Evolutionary conservation across 2,888 invertebrate genomes (phyloP).

Genomic region (Orthonychiurus folsomi): DNA sequence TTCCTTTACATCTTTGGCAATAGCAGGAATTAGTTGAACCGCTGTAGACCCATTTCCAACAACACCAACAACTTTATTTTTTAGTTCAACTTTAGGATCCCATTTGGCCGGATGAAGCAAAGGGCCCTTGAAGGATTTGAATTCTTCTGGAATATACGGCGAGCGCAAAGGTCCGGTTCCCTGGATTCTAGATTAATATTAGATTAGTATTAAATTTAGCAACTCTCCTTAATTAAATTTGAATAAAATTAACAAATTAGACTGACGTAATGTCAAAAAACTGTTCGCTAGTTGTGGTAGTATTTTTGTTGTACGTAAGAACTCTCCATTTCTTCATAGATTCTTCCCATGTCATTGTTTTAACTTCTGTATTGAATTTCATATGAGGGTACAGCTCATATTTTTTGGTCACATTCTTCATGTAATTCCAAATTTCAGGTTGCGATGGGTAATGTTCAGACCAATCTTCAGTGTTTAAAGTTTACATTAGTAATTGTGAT

Average conservation of each 20-base stretch:
- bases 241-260: constrained; percentile 11
- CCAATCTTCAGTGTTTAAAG: constrained; percentile 32
- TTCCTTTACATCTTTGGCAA: constrained; percentile 21
- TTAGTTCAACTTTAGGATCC: constrained; percentile 19
- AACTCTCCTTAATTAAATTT: neutral
- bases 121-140: constrained; percentile 23
- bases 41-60: constrained; percentile 30
- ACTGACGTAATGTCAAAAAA: constrained; percentile 29
- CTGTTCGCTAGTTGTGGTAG: constrained; percentile 8
- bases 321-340: constrained; percentile 21
- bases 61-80: constrained; percentile 24
- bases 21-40: constrained; percentile 27
- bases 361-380: constrained; percentile 20
- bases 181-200: constrained; percentile 7
- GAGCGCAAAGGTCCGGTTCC: constrained; percentile 9
- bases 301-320: constrained; percentile 8
- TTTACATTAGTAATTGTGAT: too few species aligned
- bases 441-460: constrained; percentile 18
- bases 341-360: constrained; percentile 22
- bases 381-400: constrained; percentile 26
- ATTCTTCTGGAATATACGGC: constrained; percentile 28
- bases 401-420: constrained; percentile 24
- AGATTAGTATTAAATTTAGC: too few species aligned
- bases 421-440: constrained; percentile 28
- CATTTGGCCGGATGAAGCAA: constrained; percentile 30